Evolutionary conservation across 2,888 invertebrate genomes (phyloP).

Genomic region (Hydriomena furcata): DNA sequence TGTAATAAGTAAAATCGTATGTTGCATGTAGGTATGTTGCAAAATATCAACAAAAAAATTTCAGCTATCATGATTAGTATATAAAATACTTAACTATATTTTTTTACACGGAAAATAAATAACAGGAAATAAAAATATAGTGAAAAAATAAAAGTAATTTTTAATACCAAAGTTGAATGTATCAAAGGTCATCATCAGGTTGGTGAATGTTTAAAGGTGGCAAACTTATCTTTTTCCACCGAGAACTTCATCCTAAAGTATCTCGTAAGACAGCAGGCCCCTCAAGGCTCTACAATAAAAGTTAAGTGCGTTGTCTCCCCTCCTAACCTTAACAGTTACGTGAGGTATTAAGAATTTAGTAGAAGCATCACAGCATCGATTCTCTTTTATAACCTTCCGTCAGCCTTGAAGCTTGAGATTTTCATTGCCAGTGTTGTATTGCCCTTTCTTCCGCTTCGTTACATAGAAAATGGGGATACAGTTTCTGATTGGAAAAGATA

Average conservation of each 20-base stretch:
- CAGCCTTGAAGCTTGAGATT: constrained; percentile 38
- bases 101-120: too few relatives aligned
- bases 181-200: too few relatives aligned
- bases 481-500: neutral
- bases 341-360: constrained; percentile 83
- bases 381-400: constrained; percentile 47
- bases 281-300: constrained; percentile 68
- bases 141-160: too few relatives aligned
- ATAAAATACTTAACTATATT: too few relatives aligned
- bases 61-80: too few relatives aligned
- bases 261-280: constrained; percentile 23
- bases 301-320: constrained; percentile 68
- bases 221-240: neutral
- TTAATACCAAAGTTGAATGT: too few relatives aligned
- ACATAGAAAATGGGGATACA: too few relatives aligned
- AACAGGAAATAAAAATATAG: too few relatives aligned
- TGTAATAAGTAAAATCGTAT: too few relatives aligned
- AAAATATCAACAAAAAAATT: too few relatives aligned
- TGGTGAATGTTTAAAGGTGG: too few relatives aligned
- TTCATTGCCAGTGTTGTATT: constrained; percentile 35
- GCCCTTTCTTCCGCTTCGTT: constrained; percentile 14
- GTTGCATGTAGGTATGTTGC: too few relatives aligned
- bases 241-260: constrained; percentile 1
- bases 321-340: constrained; percentile 77
- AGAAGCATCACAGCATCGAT: constrained; percentile 56